Evolutionary conservation across 2,113 vertebrate genomes (phyloP).

Genomic region (Corythaixoides concolor): DNA sequence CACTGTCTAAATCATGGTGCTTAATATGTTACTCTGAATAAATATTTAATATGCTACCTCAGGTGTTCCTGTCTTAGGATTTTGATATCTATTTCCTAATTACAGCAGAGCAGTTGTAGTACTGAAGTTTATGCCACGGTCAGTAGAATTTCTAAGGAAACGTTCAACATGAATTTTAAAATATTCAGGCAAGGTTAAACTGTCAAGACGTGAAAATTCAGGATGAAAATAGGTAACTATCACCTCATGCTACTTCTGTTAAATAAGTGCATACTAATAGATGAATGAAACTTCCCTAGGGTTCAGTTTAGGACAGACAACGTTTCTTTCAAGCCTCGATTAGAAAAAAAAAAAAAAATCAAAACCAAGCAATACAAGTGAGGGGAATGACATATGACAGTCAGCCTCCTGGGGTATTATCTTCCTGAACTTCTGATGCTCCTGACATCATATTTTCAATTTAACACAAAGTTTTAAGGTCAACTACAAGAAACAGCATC

Average conservation of each 20-base stretch:
- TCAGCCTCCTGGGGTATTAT: neutral
- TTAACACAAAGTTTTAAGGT: neutral
- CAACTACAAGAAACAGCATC: neutral
- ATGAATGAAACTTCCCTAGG: neutral
- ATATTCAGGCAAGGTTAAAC: conserved; percentile 49
- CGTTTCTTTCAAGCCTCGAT: neutral
- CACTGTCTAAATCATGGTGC: conserved; percentile 35
- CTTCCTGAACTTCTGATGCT: neutral
- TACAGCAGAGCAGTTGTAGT: conserved; percentile 12
- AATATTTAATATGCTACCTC: conserved; percentile 63
- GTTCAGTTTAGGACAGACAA: neutral
- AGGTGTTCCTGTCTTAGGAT: conserved; percentile 45
- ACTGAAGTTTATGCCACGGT: neutral
- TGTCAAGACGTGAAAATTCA: conserved; percentile 4
- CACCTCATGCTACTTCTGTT: neutral
- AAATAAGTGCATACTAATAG: neutral
- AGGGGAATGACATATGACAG: neutral
- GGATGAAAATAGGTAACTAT: neutral
- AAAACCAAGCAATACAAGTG: neutral
- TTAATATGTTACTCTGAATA: conserved; percentile 53
- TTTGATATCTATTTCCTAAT: conserved; percentile 59
- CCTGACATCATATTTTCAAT: neutral
- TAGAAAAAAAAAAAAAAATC: neutral
- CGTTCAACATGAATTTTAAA: neutral
- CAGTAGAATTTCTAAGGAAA: conserved; percentile 7